phyloP scores from a whole-genome alignment of 2,888 invertebrate genomes.

The Toxonevra muliebris region DNA sequence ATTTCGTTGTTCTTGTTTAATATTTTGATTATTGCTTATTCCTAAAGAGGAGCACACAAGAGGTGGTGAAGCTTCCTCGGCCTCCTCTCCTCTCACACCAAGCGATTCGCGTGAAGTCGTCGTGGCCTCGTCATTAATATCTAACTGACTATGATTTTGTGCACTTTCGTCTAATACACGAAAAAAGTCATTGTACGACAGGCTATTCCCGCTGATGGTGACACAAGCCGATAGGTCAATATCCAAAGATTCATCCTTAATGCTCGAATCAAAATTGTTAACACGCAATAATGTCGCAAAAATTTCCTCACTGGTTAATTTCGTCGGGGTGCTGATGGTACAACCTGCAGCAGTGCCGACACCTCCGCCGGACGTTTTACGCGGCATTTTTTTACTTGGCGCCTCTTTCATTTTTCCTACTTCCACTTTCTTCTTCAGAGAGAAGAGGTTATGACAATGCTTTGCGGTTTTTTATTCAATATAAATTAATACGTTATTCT shows the following conservation, averaged over 20 bases:
- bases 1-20: conserved; percentile 47
- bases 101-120: conserved; percentile 42
- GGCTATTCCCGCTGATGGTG: conserved; percentile 59
- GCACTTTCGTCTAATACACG: conserved; percentile 61
- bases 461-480: no score
- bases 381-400: conserved; percentile 63
- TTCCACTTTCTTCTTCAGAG: conserved; percentile 10
- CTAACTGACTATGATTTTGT: conserved; percentile 42
- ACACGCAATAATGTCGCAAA: conserved; percentile 59
- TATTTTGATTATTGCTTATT: neutral
- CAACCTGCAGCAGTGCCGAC: conserved; percentile 35
- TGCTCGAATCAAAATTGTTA: conserved; percentile 63
- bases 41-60: neutral
- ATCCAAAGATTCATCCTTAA: conserved; percentile 63
- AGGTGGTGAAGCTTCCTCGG: neutral
- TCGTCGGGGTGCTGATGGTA: conserved; percentile 51
- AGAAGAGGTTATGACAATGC: no score
- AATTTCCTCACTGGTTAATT: conserved; percentile 58
- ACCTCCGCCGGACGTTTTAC: conserved; percentile 57
- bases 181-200: conserved; percentile 63
- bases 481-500: no score
- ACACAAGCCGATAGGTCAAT: conserved; percentile 64
- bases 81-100: conserved; percentile 29
- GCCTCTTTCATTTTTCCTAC: conserved; percentile 61
- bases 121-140: conserved; percentile 40